phyloP scores from a whole-genome alignment of 2,113 vertebrate genomes.

The Takifugu bimaculatus region DNA sequence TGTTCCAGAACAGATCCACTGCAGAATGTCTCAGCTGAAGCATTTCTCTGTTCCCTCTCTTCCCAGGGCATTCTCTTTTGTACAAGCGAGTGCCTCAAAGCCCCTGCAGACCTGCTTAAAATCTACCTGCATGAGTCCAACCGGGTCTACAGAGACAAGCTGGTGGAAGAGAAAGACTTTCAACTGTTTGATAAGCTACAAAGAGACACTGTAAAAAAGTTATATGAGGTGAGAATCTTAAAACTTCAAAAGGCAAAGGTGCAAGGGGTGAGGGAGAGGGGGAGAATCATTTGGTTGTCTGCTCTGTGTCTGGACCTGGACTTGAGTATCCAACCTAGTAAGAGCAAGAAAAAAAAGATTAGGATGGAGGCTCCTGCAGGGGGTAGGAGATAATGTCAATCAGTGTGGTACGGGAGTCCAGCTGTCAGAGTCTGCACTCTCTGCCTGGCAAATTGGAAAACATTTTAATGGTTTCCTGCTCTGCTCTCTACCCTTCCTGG shows the following conservation, averaged over 20 bases:
- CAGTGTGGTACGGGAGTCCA: constrained; percentile 41
- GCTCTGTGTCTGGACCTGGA: constrained; percentile 47
- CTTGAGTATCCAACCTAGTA: constrained; percentile 50
- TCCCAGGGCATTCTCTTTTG: constrained; percentile 87
- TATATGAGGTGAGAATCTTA: constrained; percentile 78
- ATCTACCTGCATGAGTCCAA: constrained; percentile 88
- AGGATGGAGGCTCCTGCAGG: constrained; percentile 6
- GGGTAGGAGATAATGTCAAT: constrained; percentile 61
- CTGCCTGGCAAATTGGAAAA: constrained; percentile 72
- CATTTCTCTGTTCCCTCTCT: constrained; percentile 8
- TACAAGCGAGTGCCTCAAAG: constrained; percentile 78
- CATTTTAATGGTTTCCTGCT: constrained; percentile 72
- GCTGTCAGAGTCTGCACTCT: constrained; percentile 64
- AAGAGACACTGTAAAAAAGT: constrained; percentile 80
- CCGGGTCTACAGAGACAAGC: constrained; percentile 88
- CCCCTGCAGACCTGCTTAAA: constrained; percentile 79
- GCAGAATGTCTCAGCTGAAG: constrained; percentile 1
- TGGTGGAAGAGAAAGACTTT: constrained; percentile 83
- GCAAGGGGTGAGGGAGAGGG: constrained; percentile 4
- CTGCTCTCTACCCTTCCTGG: constrained; percentile 30
- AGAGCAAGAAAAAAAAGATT: constrained; percentile 33
- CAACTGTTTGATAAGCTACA: constrained; percentile 86
- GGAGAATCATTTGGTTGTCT: constrained; percentile 52
- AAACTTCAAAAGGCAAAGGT: constrained; percentile 37
- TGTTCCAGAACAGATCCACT: not conserved